These are phyloP conservation scores for Barnardius zonarius DNA, from an alignment of 2,113 vertebrate genomes.

Conservation along the genomic window DNA sequence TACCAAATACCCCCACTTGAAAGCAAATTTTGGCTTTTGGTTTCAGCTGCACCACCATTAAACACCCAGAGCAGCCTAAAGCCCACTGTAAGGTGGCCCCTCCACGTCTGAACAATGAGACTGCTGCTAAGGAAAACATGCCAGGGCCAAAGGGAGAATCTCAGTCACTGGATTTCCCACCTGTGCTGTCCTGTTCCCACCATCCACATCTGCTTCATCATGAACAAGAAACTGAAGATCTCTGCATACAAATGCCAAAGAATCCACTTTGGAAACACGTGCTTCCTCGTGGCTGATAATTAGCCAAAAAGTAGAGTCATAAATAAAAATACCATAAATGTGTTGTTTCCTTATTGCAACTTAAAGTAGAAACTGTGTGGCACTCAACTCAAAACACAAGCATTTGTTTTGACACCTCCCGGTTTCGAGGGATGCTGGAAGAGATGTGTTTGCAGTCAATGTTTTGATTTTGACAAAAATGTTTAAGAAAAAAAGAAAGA, in stretches of 20 bases:
- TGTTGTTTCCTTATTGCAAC: not conserved
- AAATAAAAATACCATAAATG: slow-evolving; percentile 11
- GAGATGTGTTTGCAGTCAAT: slow-evolving; percentile 45
- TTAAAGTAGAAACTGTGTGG: slow-evolving; percentile 16
- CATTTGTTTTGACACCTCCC: slow-evolving; percentile 55
- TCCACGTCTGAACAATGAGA: not conserved
- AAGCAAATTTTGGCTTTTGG: not conserved
- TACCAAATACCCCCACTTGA: not conserved
- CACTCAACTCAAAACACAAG: slow-evolving; percentile 28
- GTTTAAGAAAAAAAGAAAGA: not conserved
- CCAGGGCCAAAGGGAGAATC: not conserved
- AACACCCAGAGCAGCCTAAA: not conserved
- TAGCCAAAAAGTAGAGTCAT: not conserved
- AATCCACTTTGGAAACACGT: not conserved
- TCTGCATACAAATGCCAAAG: not conserved
- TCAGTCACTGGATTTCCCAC: not conserved
- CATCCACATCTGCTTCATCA: not conserved
- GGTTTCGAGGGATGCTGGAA: slow-evolving; percentile 10
- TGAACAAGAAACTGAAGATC: not conserved
- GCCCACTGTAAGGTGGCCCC: not conserved
- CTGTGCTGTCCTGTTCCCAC: not conserved
- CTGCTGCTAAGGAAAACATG: not conserved
- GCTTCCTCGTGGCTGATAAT: not conserved
- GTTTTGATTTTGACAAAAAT: slow-evolving; percentile 53
- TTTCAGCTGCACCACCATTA: not conserved